Conservation (phyloP, 2,113 vertebrate genomes). For the Campylorhamphus procurvoides region DNA sequence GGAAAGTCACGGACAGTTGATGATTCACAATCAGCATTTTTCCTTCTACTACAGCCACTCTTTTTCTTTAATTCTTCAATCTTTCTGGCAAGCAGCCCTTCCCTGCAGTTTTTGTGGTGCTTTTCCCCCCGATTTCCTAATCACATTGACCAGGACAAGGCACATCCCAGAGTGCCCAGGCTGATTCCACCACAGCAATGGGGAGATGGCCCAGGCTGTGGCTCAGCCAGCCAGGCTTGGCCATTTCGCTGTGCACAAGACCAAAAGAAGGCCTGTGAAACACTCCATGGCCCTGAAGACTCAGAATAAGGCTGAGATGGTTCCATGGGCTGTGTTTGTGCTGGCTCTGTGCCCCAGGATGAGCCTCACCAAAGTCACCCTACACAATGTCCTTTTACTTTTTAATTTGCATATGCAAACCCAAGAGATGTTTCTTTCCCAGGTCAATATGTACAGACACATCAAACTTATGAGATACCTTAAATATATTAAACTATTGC, state of each 20-base stretch:
- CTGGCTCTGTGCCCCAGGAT: background rate
- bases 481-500: background rate
- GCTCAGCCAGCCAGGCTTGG: background rate
- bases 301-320: background rate
- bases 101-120: background rate
- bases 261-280: background rate
- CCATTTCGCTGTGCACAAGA: rapidly evolving
- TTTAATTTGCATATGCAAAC: background rate
- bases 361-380: background rate
- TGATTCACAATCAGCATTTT: conserved; percentile 33
- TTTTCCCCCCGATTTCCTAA: background rate
- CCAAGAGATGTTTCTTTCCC: background rate
- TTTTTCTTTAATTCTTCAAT: background rate
- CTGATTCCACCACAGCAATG: background rate
- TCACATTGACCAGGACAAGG: background rate
- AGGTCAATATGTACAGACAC: background rate
- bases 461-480: background rate
- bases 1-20: background rate
- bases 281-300: background rate
- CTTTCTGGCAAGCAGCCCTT: background rate
- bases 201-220: background rate
- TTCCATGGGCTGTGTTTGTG: rapidly evolving
- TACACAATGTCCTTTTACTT: background rate
- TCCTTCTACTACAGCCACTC: background rate
- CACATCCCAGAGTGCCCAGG: background rate